phyloP scores from a whole-genome alignment of 1,140 invertebrate species.

The Zaprionus davidi region DNA sequence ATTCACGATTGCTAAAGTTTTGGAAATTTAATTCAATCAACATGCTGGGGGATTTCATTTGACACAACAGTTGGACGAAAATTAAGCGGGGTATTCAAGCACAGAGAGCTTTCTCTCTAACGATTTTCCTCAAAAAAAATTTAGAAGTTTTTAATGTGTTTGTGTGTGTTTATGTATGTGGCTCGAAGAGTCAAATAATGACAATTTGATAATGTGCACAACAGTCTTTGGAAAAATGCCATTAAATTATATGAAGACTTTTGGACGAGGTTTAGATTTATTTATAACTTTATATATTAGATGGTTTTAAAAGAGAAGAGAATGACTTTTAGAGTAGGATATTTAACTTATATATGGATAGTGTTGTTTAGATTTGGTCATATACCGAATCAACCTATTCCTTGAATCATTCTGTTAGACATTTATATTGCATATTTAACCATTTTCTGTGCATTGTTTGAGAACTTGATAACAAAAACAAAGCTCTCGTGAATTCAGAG shows the following conservation, averaged over 20 bases:
- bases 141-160: not conserved
- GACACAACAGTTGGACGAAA: constrained; percentile 52
- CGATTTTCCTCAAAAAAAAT: not conserved
- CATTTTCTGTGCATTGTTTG: not conserved
- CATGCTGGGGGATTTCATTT: constrained; percentile 29
- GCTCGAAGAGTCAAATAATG: not conserved
- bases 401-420: too few relatives aligned
- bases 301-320: too few relatives aligned
- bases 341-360: too few relatives aligned
- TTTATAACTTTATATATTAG: not conserved
- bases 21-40: constrained; percentile 67
- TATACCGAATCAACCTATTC: too few relatives aligned
- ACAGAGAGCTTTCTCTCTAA: not conserved
- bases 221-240: not conserved
- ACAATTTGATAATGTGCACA: not conserved
- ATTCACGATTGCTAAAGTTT: constrained; percentile 56
- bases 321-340: too few relatives aligned
- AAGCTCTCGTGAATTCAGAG: not conserved
- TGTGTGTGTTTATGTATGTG: not conserved
- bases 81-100: constrained; percentile 37
- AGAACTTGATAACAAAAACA: not conserved
- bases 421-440: too few relatives aligned
- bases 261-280: not conserved
- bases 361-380: too few relatives aligned
- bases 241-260: not conserved